Conservation (phyloP, 2,797 vertebrate species). For the Chloroceryle inda region DNA sequence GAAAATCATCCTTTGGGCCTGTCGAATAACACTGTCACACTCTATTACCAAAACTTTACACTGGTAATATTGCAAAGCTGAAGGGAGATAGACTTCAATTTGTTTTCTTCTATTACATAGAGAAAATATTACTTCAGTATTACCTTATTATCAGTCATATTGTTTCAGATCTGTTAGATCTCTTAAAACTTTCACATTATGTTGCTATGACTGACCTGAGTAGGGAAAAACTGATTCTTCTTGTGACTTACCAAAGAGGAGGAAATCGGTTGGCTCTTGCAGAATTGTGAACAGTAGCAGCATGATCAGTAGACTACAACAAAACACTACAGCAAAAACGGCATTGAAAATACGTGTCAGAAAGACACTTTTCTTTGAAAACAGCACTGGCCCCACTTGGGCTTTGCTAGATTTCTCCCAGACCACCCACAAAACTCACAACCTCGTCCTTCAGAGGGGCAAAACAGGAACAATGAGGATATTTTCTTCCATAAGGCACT, state of each 20-base stretch:
- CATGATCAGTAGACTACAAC: neutral
- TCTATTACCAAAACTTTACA: neutral
- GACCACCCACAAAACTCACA: neutral
- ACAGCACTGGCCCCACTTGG: neutral
- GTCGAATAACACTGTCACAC: neutral
- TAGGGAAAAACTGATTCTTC: neutral
- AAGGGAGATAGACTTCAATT: neutral
- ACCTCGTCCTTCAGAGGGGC: neutral
- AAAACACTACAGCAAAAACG: neutral
- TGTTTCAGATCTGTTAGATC: neutral
- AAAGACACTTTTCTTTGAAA: neutral
- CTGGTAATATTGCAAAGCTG: neutral
- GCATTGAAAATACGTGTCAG: neutral
- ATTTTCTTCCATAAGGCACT: neutral
- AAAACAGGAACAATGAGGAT: neutral
- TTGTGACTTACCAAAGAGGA: neutral
- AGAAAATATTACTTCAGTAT: neutral
- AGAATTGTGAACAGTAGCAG: neutral
- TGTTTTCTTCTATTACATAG: neutral
- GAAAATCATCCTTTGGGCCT: neutral
- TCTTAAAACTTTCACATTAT: neutral
- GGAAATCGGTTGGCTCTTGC: neutral
- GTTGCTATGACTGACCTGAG: neutral
- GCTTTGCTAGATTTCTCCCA: neutral
- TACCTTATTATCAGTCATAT: neutral